These are phyloP conservation scores for Steinernema hermaphroditum DNA, from an alignment of 2,888 invertebrate genomes.

Conservation along the genomic window DNA sequence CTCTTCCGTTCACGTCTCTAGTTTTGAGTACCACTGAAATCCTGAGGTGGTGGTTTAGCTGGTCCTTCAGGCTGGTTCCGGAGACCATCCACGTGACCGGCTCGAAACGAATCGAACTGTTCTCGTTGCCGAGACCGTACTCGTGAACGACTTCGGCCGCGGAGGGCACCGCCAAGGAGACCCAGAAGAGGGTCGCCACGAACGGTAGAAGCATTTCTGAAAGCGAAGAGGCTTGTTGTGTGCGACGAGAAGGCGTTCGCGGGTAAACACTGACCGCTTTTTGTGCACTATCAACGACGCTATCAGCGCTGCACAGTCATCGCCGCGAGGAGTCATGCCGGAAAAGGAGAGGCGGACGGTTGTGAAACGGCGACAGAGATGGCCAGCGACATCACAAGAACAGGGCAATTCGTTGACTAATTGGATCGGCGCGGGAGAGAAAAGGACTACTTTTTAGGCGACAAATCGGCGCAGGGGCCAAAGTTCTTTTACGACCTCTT, in stretches of 20 bases:
- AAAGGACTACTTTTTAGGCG: not conserved
- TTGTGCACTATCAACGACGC: not conserved
- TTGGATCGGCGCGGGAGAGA: not conserved
- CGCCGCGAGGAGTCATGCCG: not conserved
- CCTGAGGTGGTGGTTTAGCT: not conserved
- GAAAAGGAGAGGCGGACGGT: constrained; percentile 11
- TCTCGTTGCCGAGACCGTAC: constrained; percentile 9
- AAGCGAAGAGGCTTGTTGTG: no score
- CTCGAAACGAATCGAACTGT: constrained; percentile 5
- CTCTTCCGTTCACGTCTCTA: constrained; percentile 5
- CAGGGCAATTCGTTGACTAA: not conserved
- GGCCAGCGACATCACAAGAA: no score
- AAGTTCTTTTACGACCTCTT: not conserved
- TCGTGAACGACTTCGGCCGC: constrained; percentile 26
- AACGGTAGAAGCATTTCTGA: not conserved
- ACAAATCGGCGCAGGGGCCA: not conserved
- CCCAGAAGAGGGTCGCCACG: constrained; percentile 8
- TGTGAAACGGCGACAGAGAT: not conserved
- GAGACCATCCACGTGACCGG: constrained; percentile 12
- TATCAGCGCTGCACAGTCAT: not conserved
- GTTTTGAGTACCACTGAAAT: not conserved
- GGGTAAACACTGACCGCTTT: constrained; percentile 22
- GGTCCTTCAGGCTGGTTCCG: not conserved
- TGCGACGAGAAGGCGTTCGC: not conserved
- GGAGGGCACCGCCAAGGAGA: not conserved